Evolutionary conservation across 2,797 vertebrate genomes (phyloP).

Genomic region (Myotis pilosus): DNA sequence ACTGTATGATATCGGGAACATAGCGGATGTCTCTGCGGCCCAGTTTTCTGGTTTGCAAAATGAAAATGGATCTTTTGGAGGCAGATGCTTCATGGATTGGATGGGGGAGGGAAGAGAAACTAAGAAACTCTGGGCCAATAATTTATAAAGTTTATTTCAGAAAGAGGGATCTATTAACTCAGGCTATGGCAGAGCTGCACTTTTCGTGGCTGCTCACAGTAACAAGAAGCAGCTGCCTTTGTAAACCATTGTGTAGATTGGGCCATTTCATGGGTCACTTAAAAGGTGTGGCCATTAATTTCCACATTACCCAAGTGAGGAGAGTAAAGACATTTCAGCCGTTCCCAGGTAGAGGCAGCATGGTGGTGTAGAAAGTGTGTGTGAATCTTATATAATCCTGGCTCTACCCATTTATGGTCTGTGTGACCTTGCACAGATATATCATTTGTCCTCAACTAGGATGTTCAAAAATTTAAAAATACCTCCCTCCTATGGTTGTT

Average conservation of each 20-base stretch:
- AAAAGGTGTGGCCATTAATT: neutral
- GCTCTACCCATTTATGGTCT: neutral
- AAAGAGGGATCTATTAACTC: neutral
- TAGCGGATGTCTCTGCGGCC: neutral
- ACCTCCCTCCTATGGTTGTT: neutral
- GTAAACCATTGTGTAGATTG: neutral
- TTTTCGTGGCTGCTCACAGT: neutral
- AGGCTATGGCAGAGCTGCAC: neutral
- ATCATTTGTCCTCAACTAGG: neutral
- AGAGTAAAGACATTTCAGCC: neutral
- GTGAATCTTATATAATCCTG: neutral
- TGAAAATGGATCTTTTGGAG: neutral
- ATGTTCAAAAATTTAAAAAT: neutral
- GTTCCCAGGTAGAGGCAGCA: neutral
- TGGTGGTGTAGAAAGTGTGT: neutral
- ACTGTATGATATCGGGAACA: neutral
- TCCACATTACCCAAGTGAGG: neutral
- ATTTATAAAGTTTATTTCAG: neutral
- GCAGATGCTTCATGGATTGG: neutral
- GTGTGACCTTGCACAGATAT: neutral
- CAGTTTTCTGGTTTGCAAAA: neutral
- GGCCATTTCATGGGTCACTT: neutral
- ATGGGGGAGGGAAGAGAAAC: neutral
- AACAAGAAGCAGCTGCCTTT: neutral
- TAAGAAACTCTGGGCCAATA: neutral